Percentiles rank a stretch among this genome's conserved stretches.
Evolutionary conservation across 2,797 vertebrate species (phyloP).

Genomic region (Micromesistius poutassou): DNA sequence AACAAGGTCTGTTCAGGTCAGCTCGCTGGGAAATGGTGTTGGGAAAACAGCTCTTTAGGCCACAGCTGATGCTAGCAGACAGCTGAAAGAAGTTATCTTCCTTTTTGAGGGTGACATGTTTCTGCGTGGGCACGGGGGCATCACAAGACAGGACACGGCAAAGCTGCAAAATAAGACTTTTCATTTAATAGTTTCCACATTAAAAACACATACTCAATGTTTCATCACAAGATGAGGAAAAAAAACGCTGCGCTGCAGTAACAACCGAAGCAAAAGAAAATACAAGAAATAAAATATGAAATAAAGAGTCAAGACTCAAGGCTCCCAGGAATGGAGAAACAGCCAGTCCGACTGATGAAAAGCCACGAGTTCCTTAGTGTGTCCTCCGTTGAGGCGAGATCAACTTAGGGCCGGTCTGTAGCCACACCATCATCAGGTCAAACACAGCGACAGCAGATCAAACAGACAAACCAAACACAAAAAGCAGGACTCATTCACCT

Average conservation of each 20-base stretch:
- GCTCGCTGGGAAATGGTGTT: background rate
- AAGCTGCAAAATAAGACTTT: slow-evolving; percentile 62
- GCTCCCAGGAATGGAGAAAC: slow-evolving; percentile 7
- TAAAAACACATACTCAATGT: slow-evolving; percentile 72
- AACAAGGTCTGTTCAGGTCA: background rate
- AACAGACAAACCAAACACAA: slow-evolving; percentile 45
- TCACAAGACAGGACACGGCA: slow-evolving; percentile 33
- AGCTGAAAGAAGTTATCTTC: background rate
- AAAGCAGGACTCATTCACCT: background rate
- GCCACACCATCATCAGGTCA: slow-evolving; percentile 57
- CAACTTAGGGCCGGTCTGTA: slow-evolving; percentile 24
- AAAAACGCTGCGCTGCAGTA: slow-evolving; percentile 47
- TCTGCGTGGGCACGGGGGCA: background rate
- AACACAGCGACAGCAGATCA: slow-evolving; percentile 59
- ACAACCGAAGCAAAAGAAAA: slow-evolving; percentile 55
- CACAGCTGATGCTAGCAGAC: background rate
- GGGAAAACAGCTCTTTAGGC: no score
- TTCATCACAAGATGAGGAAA: slow-evolving; percentile 66
- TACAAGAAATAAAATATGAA: slow-evolving; percentile 46
- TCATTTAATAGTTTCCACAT: slow-evolving; percentile 73
- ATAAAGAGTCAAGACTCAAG: slow-evolving; percentile 19
- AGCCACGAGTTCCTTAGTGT: slow-evolving; percentile 25
- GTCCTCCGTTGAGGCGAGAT: no score
- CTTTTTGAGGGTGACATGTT: background rate
- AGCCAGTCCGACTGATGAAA: slow-evolving; percentile 7